A percentile compares a stretch with the other conserved stretches of the same genome.
phyloP scores from a whole-genome alignment of 2,113 vertebrate species.

The Xenopus borealis region DNA sequence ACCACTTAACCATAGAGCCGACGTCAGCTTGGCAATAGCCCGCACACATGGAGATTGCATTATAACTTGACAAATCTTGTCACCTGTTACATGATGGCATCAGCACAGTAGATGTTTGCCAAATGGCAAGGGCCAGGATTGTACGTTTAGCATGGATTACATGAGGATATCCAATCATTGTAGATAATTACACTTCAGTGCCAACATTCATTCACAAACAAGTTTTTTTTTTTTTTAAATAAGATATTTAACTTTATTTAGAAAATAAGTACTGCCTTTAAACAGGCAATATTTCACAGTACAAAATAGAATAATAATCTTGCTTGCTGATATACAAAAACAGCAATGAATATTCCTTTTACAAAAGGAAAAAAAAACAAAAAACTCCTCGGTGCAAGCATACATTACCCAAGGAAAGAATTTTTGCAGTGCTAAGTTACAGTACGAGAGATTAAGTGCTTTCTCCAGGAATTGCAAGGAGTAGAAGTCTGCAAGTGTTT shows the following conservation, averaged over 20 bases:
- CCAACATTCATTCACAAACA: conserved; percentile 38
- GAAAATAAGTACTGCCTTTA: conserved; percentile 28
- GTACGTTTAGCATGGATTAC: too few species aligned
- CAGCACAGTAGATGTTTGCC: too few species aligned
- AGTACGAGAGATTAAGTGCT: conserved; percentile 31
- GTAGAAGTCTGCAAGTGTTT: neutral
- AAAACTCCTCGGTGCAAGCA: conserved; percentile 6
- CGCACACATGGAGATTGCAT: too few species aligned
- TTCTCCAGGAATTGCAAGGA: conserved; percentile 7
- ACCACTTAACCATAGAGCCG: too few species aligned
- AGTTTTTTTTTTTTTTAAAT: conserved; percentile 32
- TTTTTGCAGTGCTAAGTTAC: conserved; percentile 24
- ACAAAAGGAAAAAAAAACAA: conserved; percentile 13
- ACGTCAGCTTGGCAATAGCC: too few species aligned
- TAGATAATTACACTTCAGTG: neutral
- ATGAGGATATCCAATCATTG: too few species aligned
- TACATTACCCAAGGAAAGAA: conserved; percentile 24
- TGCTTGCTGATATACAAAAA: conserved; percentile 43
- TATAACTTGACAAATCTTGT: too few species aligned
- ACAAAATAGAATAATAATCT: conserved; percentile 45
- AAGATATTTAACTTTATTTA: conserved; percentile 40
- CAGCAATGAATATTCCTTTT: neutral
- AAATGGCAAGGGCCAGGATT: too few species aligned
- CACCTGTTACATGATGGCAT: too few species aligned
- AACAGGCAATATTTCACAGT: conserved; percentile 28